Base-by-base conservation (phyloP, 2,113 vertebrate genomes). In the Chionomys nivalis region DNA sequence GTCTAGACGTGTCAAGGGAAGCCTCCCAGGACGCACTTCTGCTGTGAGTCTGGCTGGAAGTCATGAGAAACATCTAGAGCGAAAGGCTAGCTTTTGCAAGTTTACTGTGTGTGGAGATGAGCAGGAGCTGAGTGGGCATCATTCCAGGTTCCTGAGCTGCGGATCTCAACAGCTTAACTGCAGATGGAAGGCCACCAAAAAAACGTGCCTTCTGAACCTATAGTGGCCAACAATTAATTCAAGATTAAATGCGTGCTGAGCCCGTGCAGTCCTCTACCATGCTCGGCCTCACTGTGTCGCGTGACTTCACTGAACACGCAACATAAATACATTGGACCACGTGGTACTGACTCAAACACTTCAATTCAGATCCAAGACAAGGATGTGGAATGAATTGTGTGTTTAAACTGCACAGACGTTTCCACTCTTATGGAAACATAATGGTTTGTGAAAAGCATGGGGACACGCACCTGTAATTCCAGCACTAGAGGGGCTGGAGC, bases 321-420 rank as follows among this genome's bases (percentile, higher is more conserved):
- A 5, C 28, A 21, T 19, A 13, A 17, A 14, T 12, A 36, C 82
- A 44, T 65, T 44, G n/a, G 3, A 28, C 12, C 52, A 39, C 16
- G 2, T 6, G 19, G 5, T 2, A 0, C 39, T 5, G 26, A 39
- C 61, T 85, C 39, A 65, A 0, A 10, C 11, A 23, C 39, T 21
- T 87, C 19, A 39, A 6, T 47, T 68, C 44, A 68, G 31, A 49
- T 36, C 36, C 83, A 68, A 68, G 42, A 87, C 31, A 4, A 12
- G 6, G 10, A 7, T 14, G 14, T 47, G 17, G 1, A 21, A 47
- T 7, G 42, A 87, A 47, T 21, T 65, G 26, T n/a, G n/a, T 47
- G 17, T 49, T 36, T 87, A 3, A 36, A 68, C 42, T n/a, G 65
- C 19, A 86, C 31, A 47, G 28, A 47, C 4, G 26, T 68, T 47